Evolutionary conservation across 2,797 vertebrate genomes (phyloP), one percentile per base, ranked within the genome.

Genomic region (Thripadectes ignobilis): DNA sequence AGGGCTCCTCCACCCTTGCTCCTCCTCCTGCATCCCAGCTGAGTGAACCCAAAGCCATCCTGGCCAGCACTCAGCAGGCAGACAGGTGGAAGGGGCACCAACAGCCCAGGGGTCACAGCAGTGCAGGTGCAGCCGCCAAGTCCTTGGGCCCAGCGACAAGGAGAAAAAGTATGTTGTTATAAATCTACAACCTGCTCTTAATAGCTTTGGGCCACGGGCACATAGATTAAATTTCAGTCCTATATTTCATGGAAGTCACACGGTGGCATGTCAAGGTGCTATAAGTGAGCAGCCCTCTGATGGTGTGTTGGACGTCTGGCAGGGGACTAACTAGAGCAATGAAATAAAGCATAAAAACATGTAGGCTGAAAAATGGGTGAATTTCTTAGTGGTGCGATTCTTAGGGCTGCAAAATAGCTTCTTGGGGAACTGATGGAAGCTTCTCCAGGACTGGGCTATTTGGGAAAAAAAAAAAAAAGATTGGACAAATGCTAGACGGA

Each of bases 161-260:
- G 38, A 88, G 74, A 72, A 85, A 76, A 88, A 86, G 21, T 6
- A 52, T 82, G 71, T 48, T 69, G 76, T 63, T 86, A 71, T 94
- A 94, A 95, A 96, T 95, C 85, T 84, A 55, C 80, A 86, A 39
- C 48, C 38, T 45, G 59, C 65, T 66, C 59, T 52, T 95, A 83
- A 95, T 89, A 94, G 93, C 92, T 91, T 63, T 65, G 76, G 74
- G 66, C 86, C 85, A 49, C 30, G 32, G 86, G 80, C 24, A 29
- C 2, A n/a, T 39, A 93, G 94, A 92, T 93, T 92, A 59, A 91
- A 93, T 95, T 87, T 79, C 92, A 61, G 77, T n/a, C 86, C 88
- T 82, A 32, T 93, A 95, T 96, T 95, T 96, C 86, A 91, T 1
- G 0, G 30, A 36, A 95, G 80, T 82, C 86, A 85, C 9, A 6